Percentiles rank a stretch among this genome's conserved stretches.
Evolutionary conservation across 2,888 invertebrate genomes (phyloP).

Genomic region (Drosophila koepferae): DNA sequence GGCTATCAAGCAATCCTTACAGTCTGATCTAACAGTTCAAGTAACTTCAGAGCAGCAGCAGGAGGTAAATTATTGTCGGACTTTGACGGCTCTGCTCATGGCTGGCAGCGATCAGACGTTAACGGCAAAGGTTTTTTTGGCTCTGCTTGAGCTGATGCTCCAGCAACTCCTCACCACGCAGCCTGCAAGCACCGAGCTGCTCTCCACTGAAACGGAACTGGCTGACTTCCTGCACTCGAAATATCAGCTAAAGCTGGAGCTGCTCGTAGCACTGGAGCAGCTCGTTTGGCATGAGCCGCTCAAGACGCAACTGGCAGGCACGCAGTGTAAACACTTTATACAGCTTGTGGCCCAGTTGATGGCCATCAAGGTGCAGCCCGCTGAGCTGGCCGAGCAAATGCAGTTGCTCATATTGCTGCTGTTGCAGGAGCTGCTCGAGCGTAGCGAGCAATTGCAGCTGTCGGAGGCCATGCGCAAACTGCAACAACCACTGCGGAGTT

Average conservation of each 20-base stretch:
- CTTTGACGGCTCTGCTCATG: constrained; percentile 70
- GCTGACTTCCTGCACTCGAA: constrained; percentile 69
- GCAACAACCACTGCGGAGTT: constrained; percentile 44
- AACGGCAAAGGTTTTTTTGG: constrained; percentile 80
- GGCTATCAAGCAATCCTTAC: constrained; percentile 44
- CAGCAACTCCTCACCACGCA: constrained; percentile 32
- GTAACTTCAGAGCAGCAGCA: constrained; percentile 43
- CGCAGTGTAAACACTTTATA: constrained; percentile 75
- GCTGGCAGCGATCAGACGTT: constrained; percentile 73
- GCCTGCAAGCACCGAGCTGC: constrained; percentile 56
- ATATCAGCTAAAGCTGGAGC: constrained; percentile 75
- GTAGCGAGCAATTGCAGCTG: constrained; percentile 42
- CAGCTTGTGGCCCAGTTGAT: constrained; percentile 71
- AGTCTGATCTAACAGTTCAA: constrained; percentile 56
- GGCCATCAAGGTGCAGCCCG: not conserved
- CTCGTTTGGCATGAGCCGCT: constrained; percentile 80
- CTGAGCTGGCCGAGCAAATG: constrained; percentile 61
- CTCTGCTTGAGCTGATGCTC: constrained; percentile 65
- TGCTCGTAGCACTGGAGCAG: constrained; percentile 79
- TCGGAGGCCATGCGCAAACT: constrained; percentile 35
- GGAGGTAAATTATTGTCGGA: constrained; percentile 53
- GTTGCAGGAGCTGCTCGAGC: constrained; percentile 78
- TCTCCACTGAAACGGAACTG: constrained; percentile 77
- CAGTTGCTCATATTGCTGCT: constrained; percentile 73
- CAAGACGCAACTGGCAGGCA: constrained; percentile 75